Conservation (phyloP, 2,113 vertebrate species). For the Girardinichthys multiradiatus region DNA sequence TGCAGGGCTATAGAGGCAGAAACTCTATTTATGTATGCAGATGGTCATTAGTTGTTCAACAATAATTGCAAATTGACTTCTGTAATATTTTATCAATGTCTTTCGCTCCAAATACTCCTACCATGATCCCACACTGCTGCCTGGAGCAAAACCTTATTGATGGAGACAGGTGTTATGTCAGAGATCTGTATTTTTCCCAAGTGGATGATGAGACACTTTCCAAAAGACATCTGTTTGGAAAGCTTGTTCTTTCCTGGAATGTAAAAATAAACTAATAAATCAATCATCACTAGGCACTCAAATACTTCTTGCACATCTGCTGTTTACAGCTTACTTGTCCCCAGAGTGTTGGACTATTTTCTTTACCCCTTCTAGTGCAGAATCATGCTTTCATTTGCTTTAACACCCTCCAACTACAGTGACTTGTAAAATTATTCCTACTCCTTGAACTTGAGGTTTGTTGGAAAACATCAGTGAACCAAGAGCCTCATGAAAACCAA, state of each 20-base stretch:
- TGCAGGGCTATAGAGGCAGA: slow-evolving; percentile 16
- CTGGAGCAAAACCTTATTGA: slow-evolving; percentile 1
- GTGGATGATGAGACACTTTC: slow-evolving; percentile 28
- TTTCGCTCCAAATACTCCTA: slow-evolving; percentile 11
- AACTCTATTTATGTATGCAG: slow-evolving; percentile 1
- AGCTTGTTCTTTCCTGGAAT: slow-evolving; percentile 18
- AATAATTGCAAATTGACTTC: background rate
- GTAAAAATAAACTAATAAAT: slow-evolving; percentile 47
- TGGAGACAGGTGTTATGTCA: slow-evolving; percentile 21
- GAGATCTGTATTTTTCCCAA: slow-evolving; percentile 13
- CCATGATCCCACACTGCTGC: background rate
- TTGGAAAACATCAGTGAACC: background rate
- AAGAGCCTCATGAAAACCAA: background rate
- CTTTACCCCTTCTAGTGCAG: background rate
- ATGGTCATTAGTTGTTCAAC: background rate
- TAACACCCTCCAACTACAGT: background rate
- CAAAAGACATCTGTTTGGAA: slow-evolving; percentile 37
- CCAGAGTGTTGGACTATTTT: slow-evolving; percentile 9
- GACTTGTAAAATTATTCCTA: background rate
- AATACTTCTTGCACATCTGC: slow-evolving; percentile 56
- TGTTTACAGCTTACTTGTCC: slow-evolving; percentile 45
- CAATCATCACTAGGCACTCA: slow-evolving; percentile 24
- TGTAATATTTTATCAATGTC: background rate
- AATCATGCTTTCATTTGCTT: slow-evolving; percentile 20
- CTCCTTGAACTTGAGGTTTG: background rate